Conservation (phyloP, 1,140 invertebrate species). For the Bombus waltoni region DNA sequence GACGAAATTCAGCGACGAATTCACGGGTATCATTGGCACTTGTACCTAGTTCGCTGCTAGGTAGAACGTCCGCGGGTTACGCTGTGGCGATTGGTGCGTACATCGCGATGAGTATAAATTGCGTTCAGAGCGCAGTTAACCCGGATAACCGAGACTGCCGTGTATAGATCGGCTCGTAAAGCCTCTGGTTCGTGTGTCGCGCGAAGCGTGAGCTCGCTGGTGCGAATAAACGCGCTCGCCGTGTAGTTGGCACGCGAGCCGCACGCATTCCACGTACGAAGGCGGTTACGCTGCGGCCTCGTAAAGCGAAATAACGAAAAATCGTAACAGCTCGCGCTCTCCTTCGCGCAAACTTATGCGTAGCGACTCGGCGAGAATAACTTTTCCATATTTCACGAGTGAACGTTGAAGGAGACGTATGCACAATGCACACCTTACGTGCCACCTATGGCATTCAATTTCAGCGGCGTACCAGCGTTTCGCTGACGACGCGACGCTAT, state of each 20-base stretch:
- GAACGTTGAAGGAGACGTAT: not conserved
- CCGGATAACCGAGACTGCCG: conserved; percentile 39
- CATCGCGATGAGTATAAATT: conserved; percentile 63
- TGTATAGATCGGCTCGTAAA: conserved; percentile 49
- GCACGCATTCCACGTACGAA: conserved; percentile 32
- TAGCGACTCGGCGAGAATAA: conserved; percentile 16
- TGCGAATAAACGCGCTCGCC: conserved; percentile 47
- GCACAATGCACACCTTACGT: not conserved
- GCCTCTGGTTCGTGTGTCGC: conserved; percentile 21
- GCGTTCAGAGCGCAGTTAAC: conserved; percentile 63
- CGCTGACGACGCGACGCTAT: not conserved
- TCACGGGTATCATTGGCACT: too few species aligned
- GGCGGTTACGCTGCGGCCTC: not conserved
- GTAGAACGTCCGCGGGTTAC: conserved; percentile 15
- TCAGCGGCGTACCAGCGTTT: not conserved
- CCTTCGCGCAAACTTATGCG: conserved; percentile 18
- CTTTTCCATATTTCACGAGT: conserved; percentile 22
- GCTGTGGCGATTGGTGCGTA: not conserved
- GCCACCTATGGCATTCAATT: not conserved
- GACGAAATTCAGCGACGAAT: not conserved
- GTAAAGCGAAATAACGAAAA: conserved; percentile 39
- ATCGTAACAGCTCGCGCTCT: conserved; percentile 4
- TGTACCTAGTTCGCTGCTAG: not conserved
- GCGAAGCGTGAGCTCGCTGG: not conserved
- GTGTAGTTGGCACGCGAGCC: conserved; percentile 31